Evolutionary conservation across 2,888 invertebrate genomes (phyloP), one percentile per base, ranked within the genome.

Genomic region (Lottia scabra): DNA sequence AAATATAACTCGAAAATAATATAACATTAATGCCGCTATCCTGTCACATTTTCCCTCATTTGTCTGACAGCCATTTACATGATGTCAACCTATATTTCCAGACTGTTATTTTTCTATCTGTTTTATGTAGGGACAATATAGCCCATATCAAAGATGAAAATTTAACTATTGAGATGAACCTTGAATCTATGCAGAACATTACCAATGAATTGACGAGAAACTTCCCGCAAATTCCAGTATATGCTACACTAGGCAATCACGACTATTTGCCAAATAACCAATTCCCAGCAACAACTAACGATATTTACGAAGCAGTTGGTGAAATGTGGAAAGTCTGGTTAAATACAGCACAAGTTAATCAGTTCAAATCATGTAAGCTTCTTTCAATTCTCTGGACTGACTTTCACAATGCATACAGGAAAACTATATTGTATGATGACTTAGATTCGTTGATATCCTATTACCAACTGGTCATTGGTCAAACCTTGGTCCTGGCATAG

Each of bases 191-290:
- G 83, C 93, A 94, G 85, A 96, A 95, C 90, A 92, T 83, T 19
- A 88, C 87, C 5, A 93, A 95, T 81, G 91, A 96, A 68, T 91
- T 97, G 4, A 74, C 70, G 6, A 69, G 65, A 5, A 68, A 68
- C 3, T 87, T 87, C 70, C 94, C 94, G 0, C 43, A 27, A 13
- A 69, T 44, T 27, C 69, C 46, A 27, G 68, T 77, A 0, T 76
- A 73, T 56, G 96, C 97, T 12, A 95, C 95, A 15, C 91, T 96
- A 76, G 97, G 97, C 0, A 96, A 96, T 89, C 94, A 95, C 87
- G 97, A 97, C 88, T 95, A 88, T 85, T 87, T 80, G 71, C 89
- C 90, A 0, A 81, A 84, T 67, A 82, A 85, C 94, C 45, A 92
- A 91, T 82, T 93, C 91, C 81, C 88, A n/a, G 83, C 86, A 43